Percentiles rank a stretch among this genome's conserved stretches.
Conservation (phyloP, 2,797 vertebrate species). For the Lepus oiostolus region DNA sequence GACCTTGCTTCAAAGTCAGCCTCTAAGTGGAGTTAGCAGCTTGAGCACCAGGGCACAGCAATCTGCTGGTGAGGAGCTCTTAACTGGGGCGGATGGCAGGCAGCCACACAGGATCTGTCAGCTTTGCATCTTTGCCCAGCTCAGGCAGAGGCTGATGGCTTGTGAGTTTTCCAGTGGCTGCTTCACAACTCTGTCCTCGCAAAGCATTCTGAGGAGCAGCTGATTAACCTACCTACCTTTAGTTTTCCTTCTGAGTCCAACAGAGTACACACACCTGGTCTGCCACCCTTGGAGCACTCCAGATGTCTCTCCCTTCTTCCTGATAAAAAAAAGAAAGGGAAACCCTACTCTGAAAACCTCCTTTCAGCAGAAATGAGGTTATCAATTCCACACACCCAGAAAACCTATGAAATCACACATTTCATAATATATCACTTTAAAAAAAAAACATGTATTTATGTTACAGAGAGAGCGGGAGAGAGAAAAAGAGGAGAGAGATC, state of each 20-base stretch:
- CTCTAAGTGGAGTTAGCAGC: constrained; percentile 56
- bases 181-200: constrained; percentile 46
- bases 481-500: too few species aligned
- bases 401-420: constrained; percentile 29
- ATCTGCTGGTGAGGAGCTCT: constrained; percentile 71
- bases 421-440: background rate
- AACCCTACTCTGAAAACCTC: constrained; percentile 30
- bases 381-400: constrained; percentile 22
- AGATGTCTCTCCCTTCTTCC: background rate
- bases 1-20: constrained; percentile 80
- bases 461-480: too few species aligned
- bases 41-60: constrained; percentile 28
- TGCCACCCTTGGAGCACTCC: background rate
- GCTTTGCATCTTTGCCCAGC: constrained; percentile 2
- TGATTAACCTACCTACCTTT: constrained; percentile 54
- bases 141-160: constrained; percentile 40
- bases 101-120: constrained; percentile 42
- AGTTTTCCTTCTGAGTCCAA: constrained; percentile 55
- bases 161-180: constrained; percentile 57
- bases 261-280: background rate
- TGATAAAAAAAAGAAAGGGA: constrained; percentile 42
- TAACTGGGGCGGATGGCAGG: constrained; percentile 50
- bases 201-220: constrained; percentile 37
- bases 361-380: constrained; percentile 27
- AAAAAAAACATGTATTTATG: too few species aligned